Conservation (phyloP, 2,113 vertebrate species). For the Reinhardtius hippoglossoides region DNA sequence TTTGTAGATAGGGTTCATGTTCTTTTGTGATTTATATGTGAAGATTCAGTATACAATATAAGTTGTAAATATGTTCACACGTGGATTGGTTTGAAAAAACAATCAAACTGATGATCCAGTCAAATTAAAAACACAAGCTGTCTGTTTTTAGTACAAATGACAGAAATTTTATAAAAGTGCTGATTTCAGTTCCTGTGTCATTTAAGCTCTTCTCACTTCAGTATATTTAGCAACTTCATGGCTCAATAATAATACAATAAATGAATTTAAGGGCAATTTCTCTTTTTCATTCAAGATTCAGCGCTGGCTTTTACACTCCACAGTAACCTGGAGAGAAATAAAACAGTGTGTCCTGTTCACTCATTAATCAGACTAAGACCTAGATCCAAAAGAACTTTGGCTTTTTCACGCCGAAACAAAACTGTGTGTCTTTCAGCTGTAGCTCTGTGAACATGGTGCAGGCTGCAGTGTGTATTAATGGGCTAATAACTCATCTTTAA, state of each 20-base stretch:
- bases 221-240: background rate
- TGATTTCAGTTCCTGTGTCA: background rate
- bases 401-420: constrained; percentile 4
- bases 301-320: background rate
- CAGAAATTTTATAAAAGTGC: background rate
- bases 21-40: constrained; percentile 3
- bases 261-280: no score
- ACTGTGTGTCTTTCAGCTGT: constrained; percentile 16
- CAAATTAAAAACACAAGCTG: no score
- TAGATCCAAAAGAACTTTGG: background rate
- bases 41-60: background rate
- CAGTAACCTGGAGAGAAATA: background rate
- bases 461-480: constrained; percentile 51
- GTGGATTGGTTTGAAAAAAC: background rate
- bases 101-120: background rate
- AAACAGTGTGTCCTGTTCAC: background rate
- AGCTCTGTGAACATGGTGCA: constrained; percentile 22
- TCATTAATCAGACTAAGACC: background rate
- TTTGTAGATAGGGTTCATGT: background rate
- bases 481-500: constrained; percentile 67
- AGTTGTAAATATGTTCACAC: no score
- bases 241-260: no score
- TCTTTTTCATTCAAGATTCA: no score
- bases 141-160: background rate
- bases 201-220: background rate